phyloP scores from a whole-genome alignment of 35 echinoderm and acorn worm genomes.

The Lytechinus variegatus region DNA sequence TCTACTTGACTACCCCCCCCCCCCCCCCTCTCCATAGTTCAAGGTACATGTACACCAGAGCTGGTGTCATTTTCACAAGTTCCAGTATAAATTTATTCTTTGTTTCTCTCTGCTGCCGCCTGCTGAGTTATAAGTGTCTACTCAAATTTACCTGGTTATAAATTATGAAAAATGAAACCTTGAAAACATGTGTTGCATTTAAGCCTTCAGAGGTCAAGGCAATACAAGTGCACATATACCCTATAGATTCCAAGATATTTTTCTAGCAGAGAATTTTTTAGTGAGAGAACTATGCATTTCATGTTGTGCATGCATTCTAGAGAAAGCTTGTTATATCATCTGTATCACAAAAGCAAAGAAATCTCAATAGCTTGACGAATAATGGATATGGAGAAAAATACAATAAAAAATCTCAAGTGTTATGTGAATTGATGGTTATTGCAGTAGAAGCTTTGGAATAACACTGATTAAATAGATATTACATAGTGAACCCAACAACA shows the following conservation, averaged over 20 bases:
- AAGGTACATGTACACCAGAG: neutral
- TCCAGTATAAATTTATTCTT: neutral
- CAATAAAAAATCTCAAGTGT: no score
- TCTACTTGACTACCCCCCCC: neutral
- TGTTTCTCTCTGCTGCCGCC: neutral
- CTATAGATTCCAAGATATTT: neutral
- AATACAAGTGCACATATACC: neutral
- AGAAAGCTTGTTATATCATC: no score
- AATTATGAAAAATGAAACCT: slow-evolving; percentile 28
- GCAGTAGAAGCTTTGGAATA: no score
- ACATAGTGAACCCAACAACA: no score
- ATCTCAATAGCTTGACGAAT: no score
- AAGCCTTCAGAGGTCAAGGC: neutral
- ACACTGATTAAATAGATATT: no score
- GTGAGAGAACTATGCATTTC: no score
- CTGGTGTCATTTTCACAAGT: neutral
- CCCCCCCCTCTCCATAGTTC: neutral
- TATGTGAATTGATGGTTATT: no score
- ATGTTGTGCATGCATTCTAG: no score
- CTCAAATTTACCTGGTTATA: neutral
- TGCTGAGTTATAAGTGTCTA: neutral
- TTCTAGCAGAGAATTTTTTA: no score
- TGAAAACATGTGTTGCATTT: slow-evolving; percentile 5
- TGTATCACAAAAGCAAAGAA: no score
- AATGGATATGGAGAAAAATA: no score